Evolutionary conservation across 2,797 vertebrate species (phyloP).

Genomic region (Sebastes hubbsi): DNA sequence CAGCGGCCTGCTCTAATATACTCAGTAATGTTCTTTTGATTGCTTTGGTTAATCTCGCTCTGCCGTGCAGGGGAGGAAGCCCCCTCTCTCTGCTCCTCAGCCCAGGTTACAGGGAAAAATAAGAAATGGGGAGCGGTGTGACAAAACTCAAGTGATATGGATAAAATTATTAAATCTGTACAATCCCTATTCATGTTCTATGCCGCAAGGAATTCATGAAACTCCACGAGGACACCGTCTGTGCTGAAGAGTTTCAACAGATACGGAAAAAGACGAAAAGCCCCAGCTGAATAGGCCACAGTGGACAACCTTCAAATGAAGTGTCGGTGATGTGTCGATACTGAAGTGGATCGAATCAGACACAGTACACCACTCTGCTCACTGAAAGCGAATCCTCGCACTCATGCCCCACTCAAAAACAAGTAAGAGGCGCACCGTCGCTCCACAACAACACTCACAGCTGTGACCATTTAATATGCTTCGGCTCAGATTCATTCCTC

Average conservation of each 20-base stretch:
- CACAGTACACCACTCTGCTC: slow-evolving; percentile 35
- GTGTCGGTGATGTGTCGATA: slow-evolving; percentile 25
- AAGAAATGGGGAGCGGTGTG: slow-evolving; percentile 1
- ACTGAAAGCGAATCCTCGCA: slow-evolving; percentile 46
- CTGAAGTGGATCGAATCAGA: slow-evolving; percentile 54
- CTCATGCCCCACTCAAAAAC: slow-evolving; percentile 32
- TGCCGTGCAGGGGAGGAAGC: slow-evolving; percentile 44
- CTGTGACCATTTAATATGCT: slow-evolving; percentile 58
- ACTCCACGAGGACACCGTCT: not conserved
- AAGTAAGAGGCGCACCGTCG: slow-evolving; percentile 45
- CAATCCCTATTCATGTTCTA: slow-evolving; percentile 13
- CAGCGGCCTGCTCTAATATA: slow-evolving; percentile 79
- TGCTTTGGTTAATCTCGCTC: slow-evolving; percentile 82
- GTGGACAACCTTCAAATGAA: slow-evolving; percentile 44
- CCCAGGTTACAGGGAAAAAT: slow-evolving; percentile 41
- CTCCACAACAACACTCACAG: slow-evolving; percentile 44
- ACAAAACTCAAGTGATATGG: slow-evolving; percentile 11
- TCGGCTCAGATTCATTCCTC: slow-evolving; percentile 41
- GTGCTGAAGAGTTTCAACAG: not conserved
- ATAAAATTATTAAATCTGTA: slow-evolving; percentile 32
- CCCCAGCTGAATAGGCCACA: slow-evolving; percentile 19
- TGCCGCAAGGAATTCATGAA: slow-evolving; percentile 27
- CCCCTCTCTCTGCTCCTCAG: slow-evolving; percentile 10
- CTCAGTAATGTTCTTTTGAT: slow-evolving; percentile 85
- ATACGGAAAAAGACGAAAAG: slow-evolving; percentile 6